Conservation (phyloP, 1,140 invertebrate genomes). For the Homarus americanus region DNA sequence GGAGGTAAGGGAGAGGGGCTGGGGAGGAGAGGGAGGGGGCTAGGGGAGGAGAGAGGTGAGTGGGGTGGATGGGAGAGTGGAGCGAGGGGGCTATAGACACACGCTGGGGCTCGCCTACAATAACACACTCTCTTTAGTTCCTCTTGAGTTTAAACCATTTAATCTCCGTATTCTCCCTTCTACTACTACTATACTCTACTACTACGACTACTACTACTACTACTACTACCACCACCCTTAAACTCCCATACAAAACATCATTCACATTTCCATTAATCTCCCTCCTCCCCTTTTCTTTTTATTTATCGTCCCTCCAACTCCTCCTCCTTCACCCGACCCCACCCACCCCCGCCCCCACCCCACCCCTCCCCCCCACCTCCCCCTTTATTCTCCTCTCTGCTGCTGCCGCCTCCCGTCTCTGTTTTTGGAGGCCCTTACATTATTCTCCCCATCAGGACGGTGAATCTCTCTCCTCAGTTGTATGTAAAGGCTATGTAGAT, state of each 20-base stretch:
- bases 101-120: no score
- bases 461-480: conserved; percentile 26
- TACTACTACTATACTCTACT: no score
- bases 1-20: no score
- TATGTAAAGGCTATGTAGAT: conserved; percentile 59
- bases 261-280: background rate
- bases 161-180: background rate
- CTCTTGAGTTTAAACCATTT: no score
- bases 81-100: no score
- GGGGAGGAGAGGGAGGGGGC: no score
- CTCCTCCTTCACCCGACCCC: background rate
- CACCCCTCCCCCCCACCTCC: background rate
- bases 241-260: background rate
- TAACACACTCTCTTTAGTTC: no score
- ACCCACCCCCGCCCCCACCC: background rate
- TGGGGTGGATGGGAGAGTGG: no score
- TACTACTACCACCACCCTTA: background rate
- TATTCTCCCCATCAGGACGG: background rate
- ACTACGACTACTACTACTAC: no score
- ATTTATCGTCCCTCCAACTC: background rate
- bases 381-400: background rate
- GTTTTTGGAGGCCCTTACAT: background rate
- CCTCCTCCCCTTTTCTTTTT: background rate
- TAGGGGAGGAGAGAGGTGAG: no score
- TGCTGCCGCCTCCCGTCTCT: background rate